These are phyloP conservation scores for Torymus texanus DNA, from an alignment of 2,888 invertebrate species.

Conservation along the genomic window DNA sequence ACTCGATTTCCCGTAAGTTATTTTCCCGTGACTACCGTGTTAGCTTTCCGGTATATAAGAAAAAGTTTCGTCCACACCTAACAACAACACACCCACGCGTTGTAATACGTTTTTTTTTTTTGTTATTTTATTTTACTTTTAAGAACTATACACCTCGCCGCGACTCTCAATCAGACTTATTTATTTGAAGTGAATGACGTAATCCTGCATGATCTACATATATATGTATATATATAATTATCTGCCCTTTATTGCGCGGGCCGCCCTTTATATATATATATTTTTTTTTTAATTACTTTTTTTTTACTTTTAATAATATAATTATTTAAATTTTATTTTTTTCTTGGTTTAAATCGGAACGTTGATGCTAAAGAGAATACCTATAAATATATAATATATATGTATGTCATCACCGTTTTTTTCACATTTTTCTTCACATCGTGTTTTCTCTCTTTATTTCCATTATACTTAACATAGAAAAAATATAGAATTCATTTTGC, in stretches of 20 bases:
- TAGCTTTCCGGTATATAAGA: slow-evolving; percentile 19
- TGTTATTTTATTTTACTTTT: slow-evolving; percentile 31
- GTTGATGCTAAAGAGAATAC: slow-evolving; percentile 71
- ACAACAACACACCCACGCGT: slow-evolving; percentile 51
- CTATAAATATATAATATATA: slow-evolving; percentile 70
- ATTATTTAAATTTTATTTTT: slow-evolving; percentile 58
- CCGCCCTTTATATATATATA: slow-evolving; percentile 50
- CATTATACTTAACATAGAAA: slow-evolving; percentile 74
- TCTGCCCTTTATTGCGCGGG: slow-evolving; percentile 55
- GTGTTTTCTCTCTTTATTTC: slow-evolving; percentile 47
- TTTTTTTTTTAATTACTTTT: slow-evolving; percentile 47
- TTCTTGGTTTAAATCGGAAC: slow-evolving; percentile 64
- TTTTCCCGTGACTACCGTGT: not conserved
- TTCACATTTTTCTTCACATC: slow-evolving; percentile 55
- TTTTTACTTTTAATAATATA: slow-evolving; percentile 55
- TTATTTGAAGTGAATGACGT: slow-evolving; percentile 68
- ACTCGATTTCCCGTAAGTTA: slow-evolving; percentile 31
- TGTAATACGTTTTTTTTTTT: slow-evolving; percentile 32
- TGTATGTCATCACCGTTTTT: slow-evolving; percentile 64
- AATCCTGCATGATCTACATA: slow-evolving; percentile 65
- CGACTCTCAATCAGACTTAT: slow-evolving; percentile 67
- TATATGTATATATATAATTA: slow-evolving; percentile 53
- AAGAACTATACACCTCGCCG: slow-evolving; percentile 52
- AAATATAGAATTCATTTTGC: slow-evolving; percentile 74
- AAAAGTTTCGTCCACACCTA: slow-evolving; percentile 45